phyloP scores from a whole-genome alignment of 2,888 invertebrate species.

The Hermaeophaga mercurialis region DNA sequence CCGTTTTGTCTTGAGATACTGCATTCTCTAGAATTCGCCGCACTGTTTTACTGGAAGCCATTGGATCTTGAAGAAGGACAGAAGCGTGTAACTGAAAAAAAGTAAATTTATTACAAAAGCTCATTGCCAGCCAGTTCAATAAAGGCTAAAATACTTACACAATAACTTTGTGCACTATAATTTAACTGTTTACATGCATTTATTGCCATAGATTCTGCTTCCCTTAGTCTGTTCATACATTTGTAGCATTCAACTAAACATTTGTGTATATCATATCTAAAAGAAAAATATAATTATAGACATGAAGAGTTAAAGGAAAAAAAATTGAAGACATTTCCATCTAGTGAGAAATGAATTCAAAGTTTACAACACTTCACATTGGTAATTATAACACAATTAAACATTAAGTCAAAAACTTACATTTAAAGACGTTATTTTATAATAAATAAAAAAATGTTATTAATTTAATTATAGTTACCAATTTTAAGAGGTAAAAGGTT shows the following conservation, averaged over 20 bases:
- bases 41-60: constrained; percentile 63
- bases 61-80: constrained; percentile 71
- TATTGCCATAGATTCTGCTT: constrained; percentile 74
- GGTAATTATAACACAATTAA: too few species aligned
- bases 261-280: constrained; percentile 75
- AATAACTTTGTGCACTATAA: constrained; percentile 73
- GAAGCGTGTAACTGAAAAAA: constrained; percentile 72
- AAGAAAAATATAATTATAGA: constrained; percentile 38
- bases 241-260: constrained; percentile 79
- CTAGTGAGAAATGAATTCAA: too few species aligned
- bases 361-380: too few species aligned
- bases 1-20: constrained; percentile 71
- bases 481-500: too few species aligned
- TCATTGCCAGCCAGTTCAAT: too few species aligned
- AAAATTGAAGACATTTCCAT: too few species aligned
- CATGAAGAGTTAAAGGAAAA: too few species aligned
- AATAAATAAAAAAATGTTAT: too few species aligned
- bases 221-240: constrained; percentile 69
- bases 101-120: background rate
- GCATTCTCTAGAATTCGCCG: constrained; percentile 75
- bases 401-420: too few species aligned
- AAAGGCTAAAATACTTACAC: constrained; percentile 67
- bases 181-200: constrained; percentile 74
- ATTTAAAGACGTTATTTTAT: too few species aligned
- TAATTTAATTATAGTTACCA: too few species aligned